These are phyloP conservation scores for Caenorhabditis tropicalis DNA, from an alignment of 1,140 invertebrate species.

Conservation along the genomic window DNA sequence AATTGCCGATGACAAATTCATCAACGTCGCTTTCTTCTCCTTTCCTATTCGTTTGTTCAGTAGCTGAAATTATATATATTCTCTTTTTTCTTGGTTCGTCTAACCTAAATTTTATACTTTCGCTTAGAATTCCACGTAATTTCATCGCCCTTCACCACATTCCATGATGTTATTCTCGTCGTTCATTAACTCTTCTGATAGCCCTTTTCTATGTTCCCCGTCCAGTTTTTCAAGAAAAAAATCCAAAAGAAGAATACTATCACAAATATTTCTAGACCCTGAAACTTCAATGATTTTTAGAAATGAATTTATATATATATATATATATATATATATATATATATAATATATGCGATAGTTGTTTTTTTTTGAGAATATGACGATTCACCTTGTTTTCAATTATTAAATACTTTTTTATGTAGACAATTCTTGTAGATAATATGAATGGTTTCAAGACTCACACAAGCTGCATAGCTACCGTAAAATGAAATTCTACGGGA, in stretches of 20 bases:
- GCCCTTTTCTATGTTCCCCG: neutral
- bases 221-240: constrained; percentile 16
- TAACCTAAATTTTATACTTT: neutral
- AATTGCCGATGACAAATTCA: neutral
- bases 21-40: constrained; percentile 1
- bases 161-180: constrained; percentile 40
- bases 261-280: neutral
- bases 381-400: no score
- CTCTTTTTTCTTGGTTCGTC: neutral
- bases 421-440: no score
- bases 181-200: constrained; percentile 9
- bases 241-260: constrained; percentile 1
- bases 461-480: no score
- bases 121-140: neutral
- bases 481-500: no score
- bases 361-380: no score
- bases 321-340: no score
- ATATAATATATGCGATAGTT: no score
- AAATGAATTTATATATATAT: neutral
- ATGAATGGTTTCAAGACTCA: no score
- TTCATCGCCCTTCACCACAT: constrained; percentile 8
- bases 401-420: no score
- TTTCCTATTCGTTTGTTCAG: neutral
- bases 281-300: neutral
- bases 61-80: constrained; percentile 32